Conservation (phyloP, 92 coral and sea anemone species). For the Isaurus tuberculatus region DNA sequence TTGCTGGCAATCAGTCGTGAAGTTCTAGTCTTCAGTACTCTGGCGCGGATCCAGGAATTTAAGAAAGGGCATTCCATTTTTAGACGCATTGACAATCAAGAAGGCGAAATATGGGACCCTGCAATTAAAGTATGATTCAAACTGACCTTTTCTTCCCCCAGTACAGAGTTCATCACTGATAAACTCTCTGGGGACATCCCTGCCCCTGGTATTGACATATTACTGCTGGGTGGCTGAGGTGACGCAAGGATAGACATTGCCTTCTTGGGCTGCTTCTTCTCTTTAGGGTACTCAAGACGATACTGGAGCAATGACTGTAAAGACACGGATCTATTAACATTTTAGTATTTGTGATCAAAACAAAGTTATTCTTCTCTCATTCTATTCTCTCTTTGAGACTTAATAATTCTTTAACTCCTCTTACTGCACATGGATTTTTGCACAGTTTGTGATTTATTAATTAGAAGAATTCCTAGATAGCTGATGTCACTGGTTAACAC, state of each 20-base stretch:
- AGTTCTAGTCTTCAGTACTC: too few relatives aligned
- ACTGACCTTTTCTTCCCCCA: conserved; percentile 87
- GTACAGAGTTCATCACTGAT: conserved; percentile 71
- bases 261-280: conserved; percentile 49
- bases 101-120: too few relatives aligned
- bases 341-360: not conserved
- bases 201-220: conserved; percentile 14
- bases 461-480: too few relatives aligned
- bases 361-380: not conserved
- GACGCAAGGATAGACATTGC: conserved; percentile 49
- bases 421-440: too few relatives aligned
- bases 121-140: too few relatives aligned
- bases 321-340: not conserved
- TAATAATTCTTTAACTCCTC: too few relatives aligned
- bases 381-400: not conserved
- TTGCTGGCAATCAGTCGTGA: too few relatives aligned
- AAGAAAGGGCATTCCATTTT: too few relatives aligned
- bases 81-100: too few relatives aligned
- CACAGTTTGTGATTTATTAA: too few relatives aligned
- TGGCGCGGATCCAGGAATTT: too few relatives aligned
- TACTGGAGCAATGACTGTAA: conserved; percentile 20
- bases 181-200: conserved; percentile 74
- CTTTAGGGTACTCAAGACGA: conserved; percentile 30
- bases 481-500: too few relatives aligned
- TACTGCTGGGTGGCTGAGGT: not conserved